Evolutionary conservation across 2,888 invertebrate genomes (phyloP).

Genomic region (Drosophila neotestacea): DNA sequence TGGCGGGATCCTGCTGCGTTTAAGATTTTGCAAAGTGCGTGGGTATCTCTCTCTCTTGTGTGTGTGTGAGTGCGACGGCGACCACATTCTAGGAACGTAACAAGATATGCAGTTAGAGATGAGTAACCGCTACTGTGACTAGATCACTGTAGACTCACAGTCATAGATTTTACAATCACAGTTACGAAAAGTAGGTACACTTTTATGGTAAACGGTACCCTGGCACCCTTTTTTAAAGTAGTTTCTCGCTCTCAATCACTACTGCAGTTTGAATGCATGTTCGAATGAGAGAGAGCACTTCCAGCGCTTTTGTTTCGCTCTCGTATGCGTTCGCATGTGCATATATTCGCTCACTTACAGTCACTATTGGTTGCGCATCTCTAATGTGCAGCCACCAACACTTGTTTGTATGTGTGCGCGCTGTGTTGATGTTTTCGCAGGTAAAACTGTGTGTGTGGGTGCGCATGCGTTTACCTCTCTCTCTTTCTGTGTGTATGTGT

Average conservation of each 20-base stretch:
- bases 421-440: slow-evolving; percentile 46
- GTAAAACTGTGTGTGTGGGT: slow-evolving; percentile 30
- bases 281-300: neutral
- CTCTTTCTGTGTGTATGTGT: neutral
- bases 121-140: slow-evolving; percentile 23
- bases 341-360: slow-evolving; percentile 2
- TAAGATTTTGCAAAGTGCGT: slow-evolving; percentile 53
- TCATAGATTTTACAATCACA: neutral
- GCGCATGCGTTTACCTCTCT: neutral
- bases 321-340: neutral
- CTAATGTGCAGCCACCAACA: slow-evolving; percentile 36
- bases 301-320: neutral
- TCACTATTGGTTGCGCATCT: slow-evolving; percentile 35
- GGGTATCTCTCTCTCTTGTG: slow-evolving; percentile 19
- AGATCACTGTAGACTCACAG: neutral
- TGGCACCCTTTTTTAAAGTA: no score
- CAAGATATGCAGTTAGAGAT: slow-evolving; percentile 34
- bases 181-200: neutral
- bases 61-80: slow-evolving; percentile 22
- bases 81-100: slow-evolving; percentile 56
- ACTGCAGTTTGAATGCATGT: neutral
- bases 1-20: slow-evolving; percentile 26
- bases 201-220: neutral
- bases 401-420: slow-evolving; percentile 32
- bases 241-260: neutral